Conservation (phyloP, 1,140 invertebrate species). For the Brachionus plicatilis region DNA sequence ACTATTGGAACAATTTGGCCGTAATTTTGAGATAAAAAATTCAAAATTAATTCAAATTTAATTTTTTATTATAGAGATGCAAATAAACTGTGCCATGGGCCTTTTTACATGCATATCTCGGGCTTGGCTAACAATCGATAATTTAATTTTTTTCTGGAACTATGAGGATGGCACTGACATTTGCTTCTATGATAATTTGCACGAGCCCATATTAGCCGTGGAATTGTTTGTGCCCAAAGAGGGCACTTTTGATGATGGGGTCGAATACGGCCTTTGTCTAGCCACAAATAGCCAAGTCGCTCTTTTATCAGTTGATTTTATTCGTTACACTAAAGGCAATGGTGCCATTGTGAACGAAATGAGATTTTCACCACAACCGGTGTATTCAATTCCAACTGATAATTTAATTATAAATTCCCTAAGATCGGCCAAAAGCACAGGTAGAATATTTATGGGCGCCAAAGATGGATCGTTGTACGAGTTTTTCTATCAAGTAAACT, state of each 20-base stretch:
- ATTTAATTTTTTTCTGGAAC: constrained; percentile 92
- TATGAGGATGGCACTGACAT: constrained; percentile 68
- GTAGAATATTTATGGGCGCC: constrained; percentile 88
- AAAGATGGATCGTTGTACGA: constrained; percentile 91
- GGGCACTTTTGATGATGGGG: constrained; percentile 69
- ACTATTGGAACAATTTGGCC: constrained; percentile 84
- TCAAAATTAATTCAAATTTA: constrained; percentile 39
- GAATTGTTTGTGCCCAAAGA: constrained; percentile 7
- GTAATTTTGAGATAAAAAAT: constrained; percentile 66
- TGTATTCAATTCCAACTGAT: constrained; percentile 86
- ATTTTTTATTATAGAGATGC: constrained; percentile 54
- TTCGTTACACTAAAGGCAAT: constrained; percentile 44
- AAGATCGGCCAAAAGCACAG: constrained; percentile 49
- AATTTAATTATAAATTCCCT: constrained; percentile 69
- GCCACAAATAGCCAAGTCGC: constrained; percentile 88
- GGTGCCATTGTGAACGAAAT: constrained; percentile 64
- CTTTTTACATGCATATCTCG: constrained; percentile 88
- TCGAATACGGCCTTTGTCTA: constrained; percentile 82
- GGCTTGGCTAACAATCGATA: constrained; percentile 94
- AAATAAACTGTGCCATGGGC: constrained; percentile 90
- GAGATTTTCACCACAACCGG: constrained; percentile 83
- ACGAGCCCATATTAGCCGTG: not conserved
- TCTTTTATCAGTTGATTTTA: constrained; percentile 72
- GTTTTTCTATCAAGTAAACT: constrained; percentile 72
- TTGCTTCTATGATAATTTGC: constrained; percentile 32